These are phyloP conservation scores for Lepeophtheirus nordmannii DNA, from an alignment of 2,888 invertebrate species.

Conservation along the genomic window DNA sequence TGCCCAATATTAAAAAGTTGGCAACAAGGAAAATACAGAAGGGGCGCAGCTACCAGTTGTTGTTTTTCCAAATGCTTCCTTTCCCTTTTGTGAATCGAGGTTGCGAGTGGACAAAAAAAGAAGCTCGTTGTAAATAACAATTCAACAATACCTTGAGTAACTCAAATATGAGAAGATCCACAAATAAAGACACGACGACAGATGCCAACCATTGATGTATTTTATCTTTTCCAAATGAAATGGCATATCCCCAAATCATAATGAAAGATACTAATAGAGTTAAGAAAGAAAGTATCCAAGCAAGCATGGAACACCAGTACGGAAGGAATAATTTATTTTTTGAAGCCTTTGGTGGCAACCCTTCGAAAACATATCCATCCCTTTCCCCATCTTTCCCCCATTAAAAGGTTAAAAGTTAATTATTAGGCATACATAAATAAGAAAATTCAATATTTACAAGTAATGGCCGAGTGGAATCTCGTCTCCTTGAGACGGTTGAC, in stretches of 20 bases:
- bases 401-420: no score
- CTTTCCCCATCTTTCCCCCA: constrained; percentile 35
- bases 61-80: no score
- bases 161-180: constrained; percentile 38
- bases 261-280: constrained; percentile 33
- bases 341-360: constrained; percentile 28
- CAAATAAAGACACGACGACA: constrained; percentile 37
- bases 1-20: no score
- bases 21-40: no score
- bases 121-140: no score
- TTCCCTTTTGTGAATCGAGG: no score
- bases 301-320: constrained; percentile 33
- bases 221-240: constrained; percentile 37
- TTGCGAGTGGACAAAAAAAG: no score
- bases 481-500: background rate
- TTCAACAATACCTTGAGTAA: constrained; percentile 36
- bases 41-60: no score
- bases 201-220: constrained; percentile 39
- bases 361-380: constrained; percentile 36
- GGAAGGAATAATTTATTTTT: constrained; percentile 29
- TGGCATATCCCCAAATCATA: constrained; percentile 35
- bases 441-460: background rate
- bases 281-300: constrained; percentile 36
- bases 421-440: no score
- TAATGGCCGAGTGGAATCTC: background rate